Evolutionary conservation across 1,140 invertebrate species (phyloP), one percentile per base, ranked within the genome.

Genomic region (Pseudomyrmex cubaensis): DNA sequence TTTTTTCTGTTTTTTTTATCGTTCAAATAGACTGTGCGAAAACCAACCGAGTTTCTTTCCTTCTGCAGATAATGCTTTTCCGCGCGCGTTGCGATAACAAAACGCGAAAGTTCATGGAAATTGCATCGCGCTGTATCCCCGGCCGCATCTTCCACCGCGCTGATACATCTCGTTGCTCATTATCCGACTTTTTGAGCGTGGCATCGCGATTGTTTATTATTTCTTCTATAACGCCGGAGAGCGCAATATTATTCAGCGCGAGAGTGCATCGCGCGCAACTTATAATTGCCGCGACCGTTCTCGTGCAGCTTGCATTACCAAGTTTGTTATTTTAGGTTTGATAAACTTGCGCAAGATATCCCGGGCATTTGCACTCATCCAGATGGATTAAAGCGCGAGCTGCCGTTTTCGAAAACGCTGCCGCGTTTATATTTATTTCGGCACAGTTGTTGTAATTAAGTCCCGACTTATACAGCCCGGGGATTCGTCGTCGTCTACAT

Each of bases 271-370:
- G 35, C 54, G 66, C 67, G 67, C 66, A 80, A 80, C 66, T 80
- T 80, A 80, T 80, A 80, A 80, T 80, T 80, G 76, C 66, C 66
- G 64, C 76, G 76, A 61, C 66, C 76, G 76, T 35, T 35, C 35
- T 35, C 35, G 15, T 48, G 17, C 59, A 50, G 54, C 76, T 80
- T 80, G 76, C 67, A 61, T 80, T 72, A 72, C 66, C 44, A 70
- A 80, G 76, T 80, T 80, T 80, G 66, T 80, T 70, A 80, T 80
- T 80, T 59, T 80, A 80, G 54, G 76, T 80, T 61, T 59, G 66
- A 80, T 80, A 72, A 80, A 80, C 66, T 48, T 35, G 35, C 54
- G 66, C 54, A 80, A 72, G 76, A 80, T 80, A 80, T 80, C 20
- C 54, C 57, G 76, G 66, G 76, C 76, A 59, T 80, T 80, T 70